Percentiles rank a stretch among this genome's conserved stretches.
phyloP scores from a whole-genome alignment of 2,888 invertebrate species.

The Leucania comma region DNA sequence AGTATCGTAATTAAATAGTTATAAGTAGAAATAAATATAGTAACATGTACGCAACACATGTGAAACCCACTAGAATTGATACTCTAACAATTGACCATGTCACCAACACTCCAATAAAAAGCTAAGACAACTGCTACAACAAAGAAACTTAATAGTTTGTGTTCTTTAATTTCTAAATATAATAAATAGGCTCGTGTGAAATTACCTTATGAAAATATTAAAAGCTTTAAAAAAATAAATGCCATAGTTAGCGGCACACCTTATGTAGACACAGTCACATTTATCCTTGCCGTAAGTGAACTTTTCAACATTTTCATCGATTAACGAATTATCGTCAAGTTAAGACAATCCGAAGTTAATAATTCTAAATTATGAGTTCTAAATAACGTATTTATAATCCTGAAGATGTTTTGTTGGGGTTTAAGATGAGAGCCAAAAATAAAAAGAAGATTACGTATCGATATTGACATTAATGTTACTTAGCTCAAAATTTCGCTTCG shows the following conservation, averaged over 20 bases:
- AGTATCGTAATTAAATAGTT: constrained; percentile 15
- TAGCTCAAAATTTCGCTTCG: constrained; percentile 36
- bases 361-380: constrained; percentile 50
- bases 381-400: constrained; percentile 14
- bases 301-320: constrained; percentile 4
- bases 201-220: constrained; percentile 62
- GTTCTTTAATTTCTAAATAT: constrained; percentile 45
- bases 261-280: constrained; percentile 45
- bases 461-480: constrained; percentile 24
- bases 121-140: constrained; percentile 43
- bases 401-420: constrained; percentile 45
- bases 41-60: constrained; percentile 51
- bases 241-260: constrained; percentile 51
- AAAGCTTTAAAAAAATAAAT: constrained; percentile 72
- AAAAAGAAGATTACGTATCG: constrained; percentile 14
- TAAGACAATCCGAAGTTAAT: constrained; percentile 50
- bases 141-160: constrained; percentile 54
- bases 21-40: constrained; percentile 39
- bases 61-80: constrained; percentile 57
- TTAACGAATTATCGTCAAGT: constrained; percentile 21
- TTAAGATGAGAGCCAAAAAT: constrained; percentile 26
- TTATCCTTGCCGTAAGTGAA: constrained; percentile 7
- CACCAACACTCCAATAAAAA: constrained; percentile 57
- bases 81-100: constrained; percentile 72
- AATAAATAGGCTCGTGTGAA: constrained; percentile 59